phyloP scores from a whole-genome alignment of 1,140 invertebrate species.

The Diabrotica virgifera region DNA sequence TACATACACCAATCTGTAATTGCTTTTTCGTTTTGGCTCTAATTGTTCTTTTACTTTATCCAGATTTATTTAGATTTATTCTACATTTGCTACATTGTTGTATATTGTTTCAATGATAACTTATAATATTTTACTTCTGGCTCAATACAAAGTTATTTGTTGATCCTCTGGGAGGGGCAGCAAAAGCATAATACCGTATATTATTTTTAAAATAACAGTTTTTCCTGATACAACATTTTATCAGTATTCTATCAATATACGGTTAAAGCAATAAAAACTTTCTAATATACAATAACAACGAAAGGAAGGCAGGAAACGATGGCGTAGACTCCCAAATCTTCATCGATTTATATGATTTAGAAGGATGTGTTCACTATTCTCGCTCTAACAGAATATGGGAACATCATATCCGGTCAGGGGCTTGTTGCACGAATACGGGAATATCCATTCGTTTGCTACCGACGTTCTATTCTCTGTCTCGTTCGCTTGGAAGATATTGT shows the following conservation, averaged over 20 bases:
- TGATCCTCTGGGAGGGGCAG: too few species aligned
- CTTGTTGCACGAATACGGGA: slow-evolving; percentile 22
- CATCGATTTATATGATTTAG: slow-evolving; percentile 37
- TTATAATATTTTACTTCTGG: too few species aligned
- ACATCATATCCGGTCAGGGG: slow-evolving; percentile 29
- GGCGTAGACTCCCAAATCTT: slow-evolving; percentile 15
- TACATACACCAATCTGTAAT: too few species aligned
- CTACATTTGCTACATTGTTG: too few species aligned
- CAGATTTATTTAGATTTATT: too few species aligned
- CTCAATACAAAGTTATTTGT: too few species aligned
- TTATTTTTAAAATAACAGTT: neutral
- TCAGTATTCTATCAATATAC: slow-evolving; percentile 3
- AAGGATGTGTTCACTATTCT: slow-evolving; percentile 40
- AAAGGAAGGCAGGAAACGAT: neutral
- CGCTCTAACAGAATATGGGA: slow-evolving; percentile 33
- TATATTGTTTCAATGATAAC: too few species aligned
- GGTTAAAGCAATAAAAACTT: slow-evolving; percentile 7
- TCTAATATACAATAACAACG: slow-evolving; percentile 9
- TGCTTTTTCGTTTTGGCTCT: too few species aligned
- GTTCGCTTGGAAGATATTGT: slow-evolving; percentile 35
- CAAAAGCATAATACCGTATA: too few species aligned
- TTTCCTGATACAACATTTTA: neutral
- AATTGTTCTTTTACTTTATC: too few species aligned
- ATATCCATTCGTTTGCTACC: slow-evolving; percentile 27
- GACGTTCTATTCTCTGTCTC: slow-evolving; percentile 5